These are phyloP conservation scores for Sterna hirundo DNA, from an alignment of 2,113 vertebrate species.

Conservation along the genomic window DNA sequence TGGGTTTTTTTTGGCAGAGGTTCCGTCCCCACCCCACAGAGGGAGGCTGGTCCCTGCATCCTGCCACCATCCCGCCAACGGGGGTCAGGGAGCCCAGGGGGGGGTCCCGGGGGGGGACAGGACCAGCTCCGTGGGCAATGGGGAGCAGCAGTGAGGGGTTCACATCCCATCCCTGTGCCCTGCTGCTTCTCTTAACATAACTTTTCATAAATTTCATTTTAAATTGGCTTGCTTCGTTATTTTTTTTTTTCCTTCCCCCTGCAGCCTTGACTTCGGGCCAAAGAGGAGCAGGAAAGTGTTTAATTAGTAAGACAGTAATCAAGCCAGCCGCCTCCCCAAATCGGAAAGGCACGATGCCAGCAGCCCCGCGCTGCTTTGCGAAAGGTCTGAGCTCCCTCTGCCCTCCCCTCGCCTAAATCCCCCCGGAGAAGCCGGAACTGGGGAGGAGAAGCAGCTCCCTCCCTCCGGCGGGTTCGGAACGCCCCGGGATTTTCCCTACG, in stretches of 20 bases:
- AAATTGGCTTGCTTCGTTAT: neutral
- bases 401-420: neutral
- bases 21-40: neutral
- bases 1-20: neutral
- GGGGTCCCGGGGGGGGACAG: neutral
- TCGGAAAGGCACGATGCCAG: neutral
- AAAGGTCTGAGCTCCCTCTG: neutral
- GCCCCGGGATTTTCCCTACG: accelerated
- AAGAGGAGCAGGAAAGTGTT: neutral
- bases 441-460: neutral
- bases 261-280: neutral
- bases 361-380: neutral
- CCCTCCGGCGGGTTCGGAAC: accelerated
- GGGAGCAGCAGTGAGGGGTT: neutral
- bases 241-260: too few species aligned
- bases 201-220: neutral
- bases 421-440: accelerated
- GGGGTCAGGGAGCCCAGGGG: neutral
- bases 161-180: neutral
- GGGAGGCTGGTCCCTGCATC: neutral
- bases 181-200: neutral
- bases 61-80: neutral
- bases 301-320: neutral
- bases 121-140: neutral
- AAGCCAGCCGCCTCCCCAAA: neutral